Evolutionary conservation across 1,140 invertebrate genomes (phyloP).

Genomic region (Drosophila pandora): DNA sequence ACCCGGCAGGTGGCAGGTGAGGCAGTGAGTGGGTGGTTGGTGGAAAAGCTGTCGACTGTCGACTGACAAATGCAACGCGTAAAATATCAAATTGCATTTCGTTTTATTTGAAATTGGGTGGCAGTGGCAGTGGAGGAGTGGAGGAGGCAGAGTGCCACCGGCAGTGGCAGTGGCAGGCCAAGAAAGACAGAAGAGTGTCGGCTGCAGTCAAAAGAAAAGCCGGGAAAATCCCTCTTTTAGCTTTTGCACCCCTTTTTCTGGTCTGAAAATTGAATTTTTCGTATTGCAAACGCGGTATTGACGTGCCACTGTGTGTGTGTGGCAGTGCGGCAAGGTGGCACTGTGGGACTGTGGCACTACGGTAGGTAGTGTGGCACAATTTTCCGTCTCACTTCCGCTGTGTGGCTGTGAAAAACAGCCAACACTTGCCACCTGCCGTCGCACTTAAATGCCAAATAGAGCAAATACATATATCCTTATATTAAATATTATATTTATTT

Average conservation of each 20-base stretch:
- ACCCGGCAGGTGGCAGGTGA: not conserved
- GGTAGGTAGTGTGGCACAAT: not conserved
- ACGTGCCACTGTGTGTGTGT: constrained; percentile 23
- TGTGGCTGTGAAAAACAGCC: too few relatives aligned
- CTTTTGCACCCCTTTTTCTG: not conserved
- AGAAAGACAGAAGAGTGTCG: constrained; percentile 21
- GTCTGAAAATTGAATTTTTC: constrained; percentile 70
- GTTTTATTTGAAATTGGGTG: constrained; percentile 59
- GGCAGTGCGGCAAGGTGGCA: not conserved
- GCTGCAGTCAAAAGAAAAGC: constrained; percentile 4
- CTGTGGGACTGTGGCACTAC: not conserved
- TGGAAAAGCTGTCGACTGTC: constrained; percentile 8
- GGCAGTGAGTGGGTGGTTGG: too few relatives aligned
- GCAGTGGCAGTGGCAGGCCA: not conserved
- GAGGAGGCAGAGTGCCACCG: too few relatives aligned
- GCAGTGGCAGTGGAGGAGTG: not conserved
- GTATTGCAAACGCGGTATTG: constrained; percentile 37
- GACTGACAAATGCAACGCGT: constrained; percentile 57
- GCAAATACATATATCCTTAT: not conserved
- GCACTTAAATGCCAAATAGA: constrained; percentile 23
- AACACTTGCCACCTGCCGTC: constrained; percentile 38
- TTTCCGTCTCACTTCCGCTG: not conserved
- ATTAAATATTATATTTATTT: constrained; percentile 11
- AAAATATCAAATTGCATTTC: constrained; percentile 77
- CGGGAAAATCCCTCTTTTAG: constrained; percentile 36